Evolutionary conservation across 2,113 vertebrate genomes (phyloP).

Genomic region (Peromyscus maniculatus): DNA sequence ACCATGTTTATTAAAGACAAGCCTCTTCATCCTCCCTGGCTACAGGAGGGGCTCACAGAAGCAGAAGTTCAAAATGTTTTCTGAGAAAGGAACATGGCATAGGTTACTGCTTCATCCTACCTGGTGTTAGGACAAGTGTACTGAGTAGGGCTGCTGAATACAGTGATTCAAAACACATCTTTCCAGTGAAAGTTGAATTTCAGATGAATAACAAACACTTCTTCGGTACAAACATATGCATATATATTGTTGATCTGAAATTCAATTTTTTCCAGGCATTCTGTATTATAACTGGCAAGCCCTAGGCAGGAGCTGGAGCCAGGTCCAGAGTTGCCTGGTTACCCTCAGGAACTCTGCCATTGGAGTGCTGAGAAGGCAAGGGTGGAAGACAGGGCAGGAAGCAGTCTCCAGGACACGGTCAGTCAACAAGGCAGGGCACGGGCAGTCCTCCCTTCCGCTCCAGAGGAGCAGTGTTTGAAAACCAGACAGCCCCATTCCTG

Average conservation of each 20-base stretch:
- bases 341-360: not conserved
- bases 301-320: not conserved
- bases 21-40: not conserved
- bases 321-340: slow-evolving; percentile 63
- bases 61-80: slow-evolving; percentile 22
- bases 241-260: slow-evolving; percentile 7
- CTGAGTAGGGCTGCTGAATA: fast-evolving
- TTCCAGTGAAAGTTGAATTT: not conserved
- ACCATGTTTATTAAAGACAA: not conserved
- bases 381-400: slow-evolving; percentile 12
- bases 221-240: not conserved
- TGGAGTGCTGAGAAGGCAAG: slow-evolving; percentile 53
- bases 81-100: not conserved
- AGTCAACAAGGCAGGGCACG: slow-evolving; percentile 64
- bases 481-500: not conserved
- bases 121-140: not conserved
- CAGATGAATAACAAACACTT: not conserved
- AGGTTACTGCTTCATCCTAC: not conserved
- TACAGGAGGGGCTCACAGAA: not conserved
- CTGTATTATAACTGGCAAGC: slow-evolving; percentile 22
- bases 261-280: not conserved
- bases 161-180: not conserved
- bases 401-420: slow-evolving; percentile 19
- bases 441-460: slow-evolving; percentile 58
- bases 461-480: slow-evolving; percentile 65